These are phyloP conservation scores for Laticauda colubrina DNA, from an alignment of 2,113 vertebrate species.

Conservation along the genomic window DNA sequence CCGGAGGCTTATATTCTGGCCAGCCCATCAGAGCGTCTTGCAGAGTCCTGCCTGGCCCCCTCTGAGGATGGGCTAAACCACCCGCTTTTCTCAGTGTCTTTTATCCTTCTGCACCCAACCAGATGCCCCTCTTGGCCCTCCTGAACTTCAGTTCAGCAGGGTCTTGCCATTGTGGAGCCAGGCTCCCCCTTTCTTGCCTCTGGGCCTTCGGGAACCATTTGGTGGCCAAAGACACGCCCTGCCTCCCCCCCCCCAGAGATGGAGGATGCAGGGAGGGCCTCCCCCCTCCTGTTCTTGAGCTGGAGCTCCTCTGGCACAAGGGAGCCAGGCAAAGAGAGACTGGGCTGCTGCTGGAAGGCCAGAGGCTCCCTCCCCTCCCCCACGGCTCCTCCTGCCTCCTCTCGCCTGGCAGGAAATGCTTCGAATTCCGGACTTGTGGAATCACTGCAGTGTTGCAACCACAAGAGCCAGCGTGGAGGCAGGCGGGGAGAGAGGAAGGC, in stretches of 20 bases:
- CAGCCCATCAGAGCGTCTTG: background rate
- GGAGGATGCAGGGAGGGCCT: background rate
- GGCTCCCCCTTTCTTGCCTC: background rate
- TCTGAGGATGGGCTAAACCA: background rate
- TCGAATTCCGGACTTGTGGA: slow-evolving; percentile 75
- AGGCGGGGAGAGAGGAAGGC: background rate
- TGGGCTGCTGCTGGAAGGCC: slow-evolving; percentile 27
- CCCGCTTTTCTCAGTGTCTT: background rate
- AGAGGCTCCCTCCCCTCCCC: slow-evolving; percentile 28
- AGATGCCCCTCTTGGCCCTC: background rate
- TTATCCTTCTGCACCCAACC: background rate
- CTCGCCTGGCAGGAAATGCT: slow-evolving; percentile 73
- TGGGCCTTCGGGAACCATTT: background rate
- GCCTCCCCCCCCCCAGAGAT: no score
- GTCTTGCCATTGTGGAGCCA: background rate
- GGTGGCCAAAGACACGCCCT: background rate
- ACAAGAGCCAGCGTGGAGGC: slow-evolving; percentile 51
- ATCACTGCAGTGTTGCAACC: slow-evolving; percentile 72
- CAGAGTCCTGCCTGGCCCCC: no score
- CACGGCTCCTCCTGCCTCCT: background rate
- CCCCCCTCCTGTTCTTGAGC: background rate
- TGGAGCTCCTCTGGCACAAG: background rate
- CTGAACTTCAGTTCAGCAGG: background rate
- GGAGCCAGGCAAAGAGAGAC: background rate
- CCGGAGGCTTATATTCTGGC: background rate